These are phyloP conservation scores for Actenoides hombroni DNA, from an alignment of 2,113 vertebrate genomes.

Conservation along the genomic window DNA sequence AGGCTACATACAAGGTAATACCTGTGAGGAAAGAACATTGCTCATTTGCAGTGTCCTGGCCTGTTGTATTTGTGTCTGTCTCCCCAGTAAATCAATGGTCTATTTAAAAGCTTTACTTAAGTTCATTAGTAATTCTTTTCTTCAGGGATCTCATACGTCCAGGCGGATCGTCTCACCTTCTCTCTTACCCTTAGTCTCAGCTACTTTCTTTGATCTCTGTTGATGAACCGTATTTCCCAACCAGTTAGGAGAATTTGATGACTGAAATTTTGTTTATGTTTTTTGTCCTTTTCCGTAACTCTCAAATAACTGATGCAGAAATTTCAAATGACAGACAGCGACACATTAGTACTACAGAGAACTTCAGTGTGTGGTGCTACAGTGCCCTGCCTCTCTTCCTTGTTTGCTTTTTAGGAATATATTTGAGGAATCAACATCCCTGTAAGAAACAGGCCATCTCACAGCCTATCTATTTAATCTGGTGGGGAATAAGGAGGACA, in stretches of 20 bases:
- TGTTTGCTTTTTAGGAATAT: background rate
- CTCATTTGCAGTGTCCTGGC: background rate
- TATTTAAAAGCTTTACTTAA: background rate
- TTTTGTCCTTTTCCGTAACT: background rate
- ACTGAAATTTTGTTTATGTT: background rate
- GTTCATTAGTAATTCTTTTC: background rate
- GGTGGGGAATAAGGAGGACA: background rate
- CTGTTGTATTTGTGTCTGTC: too few species aligned
- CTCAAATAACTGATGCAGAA: background rate
- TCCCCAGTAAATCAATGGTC: background rate
- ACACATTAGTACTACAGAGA: background rate
- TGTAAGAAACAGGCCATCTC: background rate
- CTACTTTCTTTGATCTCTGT: background rate
- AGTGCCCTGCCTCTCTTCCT: background rate
- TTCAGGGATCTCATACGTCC: background rate
- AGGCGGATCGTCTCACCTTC: background rate
- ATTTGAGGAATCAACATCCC: background rate
- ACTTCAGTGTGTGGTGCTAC: background rate
- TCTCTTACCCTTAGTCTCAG: background rate
- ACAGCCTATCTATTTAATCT: background rate
- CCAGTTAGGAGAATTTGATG: background rate
- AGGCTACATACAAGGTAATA: background rate
- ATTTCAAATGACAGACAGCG: background rate
- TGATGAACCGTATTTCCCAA: background rate
- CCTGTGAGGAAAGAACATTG: background rate